A percentile compares a stretch with the other conserved stretches of the same genome.
Evolutionary conservation across 2,797 vertebrate genomes (phyloP).

Genomic region (Apodemus agrarius): DNA sequence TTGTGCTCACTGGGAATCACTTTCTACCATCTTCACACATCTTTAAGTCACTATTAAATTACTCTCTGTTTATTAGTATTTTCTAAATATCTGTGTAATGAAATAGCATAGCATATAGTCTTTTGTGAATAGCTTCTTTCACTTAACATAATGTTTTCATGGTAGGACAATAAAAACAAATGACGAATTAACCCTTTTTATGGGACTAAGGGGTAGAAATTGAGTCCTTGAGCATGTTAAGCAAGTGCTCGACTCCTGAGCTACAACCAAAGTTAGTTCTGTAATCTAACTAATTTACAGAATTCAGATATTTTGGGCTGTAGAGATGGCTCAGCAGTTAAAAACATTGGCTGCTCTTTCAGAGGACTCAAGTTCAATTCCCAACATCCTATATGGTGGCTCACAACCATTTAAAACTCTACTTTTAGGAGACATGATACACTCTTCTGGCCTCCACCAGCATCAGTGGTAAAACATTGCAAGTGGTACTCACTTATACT

Average conservation of each 20-base stretch:
- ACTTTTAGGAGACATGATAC: background rate
- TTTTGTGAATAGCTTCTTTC: background rate
- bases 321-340: background rate
- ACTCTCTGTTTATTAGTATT: background rate
- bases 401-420: background rate
- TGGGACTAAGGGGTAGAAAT: background rate
- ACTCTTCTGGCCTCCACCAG: background rate
- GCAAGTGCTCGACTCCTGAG: background rate
- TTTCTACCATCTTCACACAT: background rate
- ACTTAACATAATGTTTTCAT: background rate
- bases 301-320: background rate
- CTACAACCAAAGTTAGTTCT: background rate
- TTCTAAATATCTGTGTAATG: background rate
- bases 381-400: background rate
- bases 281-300: background rate
- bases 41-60: constrained; percentile 4
- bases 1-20: background rate
- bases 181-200: background rate
- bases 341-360: background rate
- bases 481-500: background rate
- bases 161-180: constrained; percentile 11
- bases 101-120: background rate
- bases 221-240: background rate
- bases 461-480: background rate
- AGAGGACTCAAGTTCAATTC: background rate